phyloP scores from a whole-genome alignment of 2,888 invertebrate species.

The Drosophila infuscata region DNA sequence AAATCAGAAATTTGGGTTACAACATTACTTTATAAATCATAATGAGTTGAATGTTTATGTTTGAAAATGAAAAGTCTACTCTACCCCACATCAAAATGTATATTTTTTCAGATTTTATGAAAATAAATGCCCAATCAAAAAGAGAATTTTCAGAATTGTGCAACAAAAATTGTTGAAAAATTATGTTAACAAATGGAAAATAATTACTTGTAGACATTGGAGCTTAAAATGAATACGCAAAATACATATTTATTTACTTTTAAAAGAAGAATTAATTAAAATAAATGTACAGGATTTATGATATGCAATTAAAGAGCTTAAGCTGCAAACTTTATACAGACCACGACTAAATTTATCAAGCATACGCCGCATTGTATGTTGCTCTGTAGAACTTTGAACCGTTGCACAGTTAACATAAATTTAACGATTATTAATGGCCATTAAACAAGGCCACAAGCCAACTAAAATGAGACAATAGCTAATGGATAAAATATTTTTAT shows the following conservation, averaged over 20 bases:
- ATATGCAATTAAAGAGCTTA: constrained; percentile 17
- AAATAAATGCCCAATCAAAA: neutral
- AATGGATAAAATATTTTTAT: constrained; percentile 78
- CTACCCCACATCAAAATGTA: neutral
- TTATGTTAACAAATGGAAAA: neutral
- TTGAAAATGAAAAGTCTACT: neutral
- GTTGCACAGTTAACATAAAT: constrained; percentile 62
- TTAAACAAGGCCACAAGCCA: constrained; percentile 61
- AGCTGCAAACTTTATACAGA: neutral
- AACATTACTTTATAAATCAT: neutral
- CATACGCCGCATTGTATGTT: constrained; percentile 45
- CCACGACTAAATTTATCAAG: constrained; percentile 37
- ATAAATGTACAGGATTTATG: constrained; percentile 4
- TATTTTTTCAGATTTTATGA: neutral
- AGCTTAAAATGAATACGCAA: constrained; percentile 3
- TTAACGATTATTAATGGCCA: constrained; percentile 78
- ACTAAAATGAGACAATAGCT: constrained; percentile 61
- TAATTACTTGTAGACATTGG: constrained; percentile 7
- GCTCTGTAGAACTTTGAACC: constrained; percentile 42
- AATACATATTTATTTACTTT: neutral
- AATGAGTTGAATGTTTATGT: neutral
- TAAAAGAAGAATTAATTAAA: constrained; percentile 20
- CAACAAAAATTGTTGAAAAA: neutral
- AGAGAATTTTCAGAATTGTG: neutral
- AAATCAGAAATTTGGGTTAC: neutral